Base-by-base conservation (phyloP, 2,888 invertebrate genomes). In the Dorcus hopei region DNA sequence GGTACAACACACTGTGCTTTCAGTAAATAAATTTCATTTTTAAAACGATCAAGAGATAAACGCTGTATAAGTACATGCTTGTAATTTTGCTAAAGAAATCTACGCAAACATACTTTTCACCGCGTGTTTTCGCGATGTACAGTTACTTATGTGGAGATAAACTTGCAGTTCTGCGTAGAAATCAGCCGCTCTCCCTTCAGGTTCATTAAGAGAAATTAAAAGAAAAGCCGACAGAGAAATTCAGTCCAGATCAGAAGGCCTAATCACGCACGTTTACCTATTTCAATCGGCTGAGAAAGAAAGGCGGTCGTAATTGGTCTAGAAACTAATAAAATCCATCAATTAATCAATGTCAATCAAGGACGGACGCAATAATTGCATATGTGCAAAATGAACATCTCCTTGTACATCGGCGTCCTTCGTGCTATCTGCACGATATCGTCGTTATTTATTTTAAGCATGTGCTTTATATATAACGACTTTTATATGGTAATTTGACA, bases 131-230 rank as follows among this genome's bases (percentile, higher is more conserved):
- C 45, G 9, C 9, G 16, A 19, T 23, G 9, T 7, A 42, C 45
- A 7, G 9, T 9, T 19, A 45, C 14, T 9, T 19, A 45, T 19
- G 45, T 9, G 9, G 23, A 45, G 45, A 42, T 11, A 16, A 43
- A 45, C 45, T 45, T 45, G 45, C 45, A 19, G 19, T 11, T 38
- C 11, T 38, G 38, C 38, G 23, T 56, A 56, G 56, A 56, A 56
- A 56, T 50, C 56, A 43, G 38, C 38, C 43, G 43, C 47, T 43
- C 41, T 50, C 50, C 43, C 38, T 50, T 38, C 38, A 42, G 42
- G 45, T 45, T 56, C 56, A 50, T 56, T 56, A 49, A 43, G 41
- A 50, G 49, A 56, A 56, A 56, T 56, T 56, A 45, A 33, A 56
- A 47, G 52, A 48, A 48, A 56, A 50, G 56, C 45, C 45, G 14